These are phyloP conservation scores for Aphis gossypii DNA, from an alignment of 1,140 invertebrate species.

Conservation along the genomic window DNA sequence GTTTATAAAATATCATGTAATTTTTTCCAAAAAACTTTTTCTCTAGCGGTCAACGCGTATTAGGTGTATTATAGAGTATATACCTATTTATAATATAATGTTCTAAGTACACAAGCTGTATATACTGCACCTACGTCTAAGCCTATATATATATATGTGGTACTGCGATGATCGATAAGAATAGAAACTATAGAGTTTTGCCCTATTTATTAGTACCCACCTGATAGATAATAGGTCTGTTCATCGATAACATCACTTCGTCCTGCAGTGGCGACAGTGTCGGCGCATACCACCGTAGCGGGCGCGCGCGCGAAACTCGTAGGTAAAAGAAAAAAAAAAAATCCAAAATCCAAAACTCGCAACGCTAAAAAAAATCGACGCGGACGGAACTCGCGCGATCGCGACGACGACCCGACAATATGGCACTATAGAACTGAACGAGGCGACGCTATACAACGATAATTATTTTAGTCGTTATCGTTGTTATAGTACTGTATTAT, in stretches of 20 bases:
- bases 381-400: neutral
- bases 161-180: neutral
- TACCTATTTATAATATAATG: neutral
- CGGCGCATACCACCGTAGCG: conserved; percentile 34
- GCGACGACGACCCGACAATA: neutral
- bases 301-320: neutral
- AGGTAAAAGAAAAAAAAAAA: neutral
- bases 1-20: neutral
- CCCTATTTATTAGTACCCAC: conserved; percentile 25
- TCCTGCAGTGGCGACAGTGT: conserved; percentile 15
- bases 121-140: too few relatives aligned
- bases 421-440: neutral
- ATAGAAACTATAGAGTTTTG: neutral
- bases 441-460: neutral
- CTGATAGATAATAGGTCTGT: conserved; percentile 56
- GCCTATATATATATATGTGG: too few relatives aligned
- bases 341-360: neutral
- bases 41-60: neutral
- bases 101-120: too few relatives aligned
- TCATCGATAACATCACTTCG: conserved; percentile 57
- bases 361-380: neutral
- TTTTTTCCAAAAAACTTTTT: neutral
- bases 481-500: too few relatives aligned
- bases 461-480: too few relatives aligned
- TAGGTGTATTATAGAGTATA: neutral